These are phyloP conservation scores for Drosophila nr. perissopoda DNA, from an alignment of 2,888 invertebrate species.

Conservation along the genomic window DNA sequence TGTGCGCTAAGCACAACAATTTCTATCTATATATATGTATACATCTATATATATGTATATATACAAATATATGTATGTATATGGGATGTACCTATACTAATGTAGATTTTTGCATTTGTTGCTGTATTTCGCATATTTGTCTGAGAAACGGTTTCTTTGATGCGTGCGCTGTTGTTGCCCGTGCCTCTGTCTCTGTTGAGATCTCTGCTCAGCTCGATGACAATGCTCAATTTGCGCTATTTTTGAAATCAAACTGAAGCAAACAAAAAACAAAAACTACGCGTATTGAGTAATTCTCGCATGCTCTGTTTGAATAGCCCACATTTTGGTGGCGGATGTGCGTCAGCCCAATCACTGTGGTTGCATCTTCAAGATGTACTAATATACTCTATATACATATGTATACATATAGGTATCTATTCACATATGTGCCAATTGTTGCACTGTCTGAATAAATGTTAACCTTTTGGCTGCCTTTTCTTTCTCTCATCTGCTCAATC, in stretches of 20 bases:
- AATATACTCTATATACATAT: slow-evolving; percentile 25
- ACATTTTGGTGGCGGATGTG: slow-evolving; percentile 68
- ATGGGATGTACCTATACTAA: slow-evolving; percentile 14
- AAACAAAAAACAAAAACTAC: slow-evolving; percentile 27
- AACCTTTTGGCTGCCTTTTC: slow-evolving; percentile 41
- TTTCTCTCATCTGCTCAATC: slow-evolving; percentile 35
- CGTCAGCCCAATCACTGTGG: slow-evolving; percentile 62
- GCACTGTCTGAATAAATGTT: slow-evolving; percentile 45
- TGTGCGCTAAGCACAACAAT: slow-evolving; percentile 66
- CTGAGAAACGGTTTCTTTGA: slow-evolving; percentile 66
- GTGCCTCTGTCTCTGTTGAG: slow-evolving; percentile 5
- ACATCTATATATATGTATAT: slow-evolving; percentile 1
- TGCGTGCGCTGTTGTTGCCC: slow-evolving; percentile 49
- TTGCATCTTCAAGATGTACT: slow-evolving; percentile 31
- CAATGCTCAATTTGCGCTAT: slow-evolving; percentile 73
- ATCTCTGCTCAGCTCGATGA: slow-evolving; percentile 49
- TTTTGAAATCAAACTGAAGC: slow-evolving; percentile 62
- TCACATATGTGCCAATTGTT: slow-evolving; percentile 69
- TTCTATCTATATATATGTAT: slow-evolving; percentile 26
- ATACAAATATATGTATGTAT: slow-evolving; percentile 15
- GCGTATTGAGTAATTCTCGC: slow-evolving; percentile 58
- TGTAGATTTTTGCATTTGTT: slow-evolving; percentile 9
- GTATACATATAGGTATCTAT: background rate
- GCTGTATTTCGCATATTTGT: slow-evolving; percentile 53
- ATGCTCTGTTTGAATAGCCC: slow-evolving; percentile 61